A percentile compares a stretch with the other conserved stretches of the same genome.
Conservation (phyloP, 2,113 vertebrate genomes). For the Orthonyx spaldingii region DNA sequence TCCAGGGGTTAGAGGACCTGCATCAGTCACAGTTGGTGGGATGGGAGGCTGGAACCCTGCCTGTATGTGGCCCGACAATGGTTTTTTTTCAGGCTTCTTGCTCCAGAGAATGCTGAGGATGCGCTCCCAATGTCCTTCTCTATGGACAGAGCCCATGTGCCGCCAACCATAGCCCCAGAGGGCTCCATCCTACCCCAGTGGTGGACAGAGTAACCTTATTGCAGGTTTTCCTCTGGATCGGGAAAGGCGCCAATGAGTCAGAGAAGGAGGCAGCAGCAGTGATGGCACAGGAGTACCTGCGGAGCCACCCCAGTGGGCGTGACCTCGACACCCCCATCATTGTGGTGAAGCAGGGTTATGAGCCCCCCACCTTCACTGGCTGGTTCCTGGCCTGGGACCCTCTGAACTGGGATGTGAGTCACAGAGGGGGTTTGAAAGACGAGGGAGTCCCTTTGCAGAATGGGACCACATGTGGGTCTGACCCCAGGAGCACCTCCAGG, state of each 20-base stretch:
- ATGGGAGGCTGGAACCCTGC: not conserved
- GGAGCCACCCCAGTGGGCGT: conserved; percentile 73
- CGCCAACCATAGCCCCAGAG: not conserved
- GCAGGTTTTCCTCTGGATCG: conserved; percentile 86
- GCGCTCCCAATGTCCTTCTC: not conserved
- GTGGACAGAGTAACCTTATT: not conserved
- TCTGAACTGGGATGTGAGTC: conserved; percentile 79
- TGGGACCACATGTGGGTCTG: not conserved
- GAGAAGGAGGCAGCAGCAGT: conserved; percentile 72
- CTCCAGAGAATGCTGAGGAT: not conserved
- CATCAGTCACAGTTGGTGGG: not conserved
- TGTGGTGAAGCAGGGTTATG: conserved; percentile 82
- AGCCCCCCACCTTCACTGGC: conserved; percentile 85
- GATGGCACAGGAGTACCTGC: conserved; percentile 81
- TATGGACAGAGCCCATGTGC: fast-evolving
- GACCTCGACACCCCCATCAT: conserved; percentile 78
- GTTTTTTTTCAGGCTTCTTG: not conserved
- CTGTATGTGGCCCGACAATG: fast-evolving
- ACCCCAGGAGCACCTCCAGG: not conserved
- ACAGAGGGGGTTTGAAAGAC: not conserved
- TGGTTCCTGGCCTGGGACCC: conserved; percentile 88
- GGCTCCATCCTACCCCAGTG: not conserved
- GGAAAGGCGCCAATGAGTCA: conserved; percentile 67
- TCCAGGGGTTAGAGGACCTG: fast-evolving
- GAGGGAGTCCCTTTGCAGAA: fast-evolving